Evolutionary conservation across 2,113 vertebrate genomes (phyloP).

Genomic region (Heteronetta atricapilla): DNA sequence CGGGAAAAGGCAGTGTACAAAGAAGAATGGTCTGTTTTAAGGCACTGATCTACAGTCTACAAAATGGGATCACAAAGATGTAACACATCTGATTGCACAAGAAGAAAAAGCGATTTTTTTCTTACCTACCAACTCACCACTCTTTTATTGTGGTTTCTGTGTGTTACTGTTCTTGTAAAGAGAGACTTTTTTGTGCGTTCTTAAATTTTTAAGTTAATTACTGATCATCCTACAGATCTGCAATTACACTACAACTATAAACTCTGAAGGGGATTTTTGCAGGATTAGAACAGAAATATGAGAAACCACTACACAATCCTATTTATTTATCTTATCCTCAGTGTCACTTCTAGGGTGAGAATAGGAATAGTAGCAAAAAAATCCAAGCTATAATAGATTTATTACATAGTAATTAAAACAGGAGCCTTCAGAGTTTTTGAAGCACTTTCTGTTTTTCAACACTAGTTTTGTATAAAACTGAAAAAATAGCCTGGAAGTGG

Average conservation of each 20-base stretch:
- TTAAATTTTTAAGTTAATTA: background rate
- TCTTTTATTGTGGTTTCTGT: background rate
- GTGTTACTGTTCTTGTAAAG: background rate
- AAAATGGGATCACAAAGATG: background rate
- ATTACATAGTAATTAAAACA: background rate
- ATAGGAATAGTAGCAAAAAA: background rate
- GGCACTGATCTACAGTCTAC: background rate
- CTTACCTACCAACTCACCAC: background rate
- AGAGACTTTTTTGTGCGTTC: background rate
- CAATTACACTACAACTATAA: background rate
- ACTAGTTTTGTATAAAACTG: background rate
- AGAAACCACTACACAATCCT: background rate
- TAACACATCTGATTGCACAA: background rate
- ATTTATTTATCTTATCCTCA: background rate
- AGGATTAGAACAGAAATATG: background rate
- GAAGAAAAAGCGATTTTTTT: background rate
- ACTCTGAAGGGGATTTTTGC: background rate
- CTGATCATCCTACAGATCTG: background rate
- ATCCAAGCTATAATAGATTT: background rate
- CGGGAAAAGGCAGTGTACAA: accelerated
- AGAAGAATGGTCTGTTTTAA: background rate
- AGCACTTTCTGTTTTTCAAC: background rate
- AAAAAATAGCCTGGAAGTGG: background rate
- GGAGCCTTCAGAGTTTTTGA: background rate
- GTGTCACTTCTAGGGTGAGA: background rate